Percentiles rank a stretch among this genome's conserved stretches.
These are phyloP conservation scores for Danio tinwini DNA, from an alignment of 2,797 vertebrate genomes.

Conservation along the genomic window DNA sequence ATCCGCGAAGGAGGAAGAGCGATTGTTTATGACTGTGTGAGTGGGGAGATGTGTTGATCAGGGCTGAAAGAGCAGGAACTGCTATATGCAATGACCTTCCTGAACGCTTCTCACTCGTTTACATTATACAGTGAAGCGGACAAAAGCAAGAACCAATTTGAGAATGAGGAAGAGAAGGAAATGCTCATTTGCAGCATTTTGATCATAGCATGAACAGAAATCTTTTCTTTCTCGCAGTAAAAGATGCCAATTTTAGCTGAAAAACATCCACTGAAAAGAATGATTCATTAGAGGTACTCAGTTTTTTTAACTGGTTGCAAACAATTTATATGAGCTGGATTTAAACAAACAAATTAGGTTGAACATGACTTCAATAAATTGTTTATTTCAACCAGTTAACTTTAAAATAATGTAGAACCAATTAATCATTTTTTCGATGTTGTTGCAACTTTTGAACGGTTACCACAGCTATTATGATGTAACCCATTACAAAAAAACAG, in stretches of 20 bases:
- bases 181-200: background rate
- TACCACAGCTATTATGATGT: background rate
- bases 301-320: too few species aligned
- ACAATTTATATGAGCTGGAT: too few species aligned
- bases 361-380: too few species aligned
- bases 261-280: background rate
- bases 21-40: conserved; percentile 27
- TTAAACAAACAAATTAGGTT: too few species aligned
- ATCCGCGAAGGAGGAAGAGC: conserved; percentile 20
- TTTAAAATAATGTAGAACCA: too few species aligned
- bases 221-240: background rate
- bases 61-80: conserved; percentile 28
- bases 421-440: too few species aligned
- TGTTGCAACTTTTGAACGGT: background rate
- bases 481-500: background rate
- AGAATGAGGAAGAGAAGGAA: conserved; percentile 6
- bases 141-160: background rate
- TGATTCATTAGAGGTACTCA: too few species aligned
- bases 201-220: background rate
- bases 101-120: background rate
- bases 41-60: conserved; percentile 32
- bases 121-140: conserved; percentile 18
- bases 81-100: conserved; percentile 37
- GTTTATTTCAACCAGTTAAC: too few species aligned
- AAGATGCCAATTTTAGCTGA: background rate